Base-by-base conservation (phyloP, 2,113 vertebrate genomes). In the Gymnorhina tibicen region DNA sequence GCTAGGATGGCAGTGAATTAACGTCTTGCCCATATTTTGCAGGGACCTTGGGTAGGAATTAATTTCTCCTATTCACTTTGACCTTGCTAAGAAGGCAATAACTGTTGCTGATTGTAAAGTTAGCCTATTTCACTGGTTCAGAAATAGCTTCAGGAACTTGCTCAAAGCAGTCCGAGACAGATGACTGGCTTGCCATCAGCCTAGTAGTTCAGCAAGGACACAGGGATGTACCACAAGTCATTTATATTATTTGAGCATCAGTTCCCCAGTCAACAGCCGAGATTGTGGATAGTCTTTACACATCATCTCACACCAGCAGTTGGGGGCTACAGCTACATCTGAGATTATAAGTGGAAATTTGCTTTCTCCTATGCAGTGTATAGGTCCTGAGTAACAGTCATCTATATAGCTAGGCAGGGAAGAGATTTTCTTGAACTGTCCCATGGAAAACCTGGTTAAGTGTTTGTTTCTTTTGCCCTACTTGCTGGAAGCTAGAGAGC, bases 11-110 rank as follows among this genome's bases (percentile, higher is more conserved):
- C 63, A 90, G 79, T 70, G 82, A 96, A 88, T 95, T 92, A 88
- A 84, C 0, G 22, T 68, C 75, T 92, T 83, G 49, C 41, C 87
- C 50, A 13, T 41, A 37, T 88, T 90, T 96, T 93, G 46, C 46
- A 82, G 86, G 62, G 75, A 87, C 83, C 86, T 95, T 89, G 86
- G 63, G 23, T 53, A 87, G 46, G 77, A 78, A 89, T 85, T 80
- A 91, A 87, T 91, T 96, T 87, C 74, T 63, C 50, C 73, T 93
- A 46, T 81, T 95, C 63, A 63, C 63, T 95, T 88, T 62, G 76
- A 50, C 72, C 63, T 95, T 87, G 79, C 83, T 87, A 89, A 73
- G 47, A 76, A 64, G 10, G n/a, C 46, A 95, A 41, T 55, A 85
- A 67, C 46, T 83, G 77, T 44, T 92, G 93, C 53, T 75, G 78